These are phyloP conservation scores for Craniophora ligustri DNA, from an alignment of 2,888 invertebrate species.

Conservation along the genomic window DNA sequence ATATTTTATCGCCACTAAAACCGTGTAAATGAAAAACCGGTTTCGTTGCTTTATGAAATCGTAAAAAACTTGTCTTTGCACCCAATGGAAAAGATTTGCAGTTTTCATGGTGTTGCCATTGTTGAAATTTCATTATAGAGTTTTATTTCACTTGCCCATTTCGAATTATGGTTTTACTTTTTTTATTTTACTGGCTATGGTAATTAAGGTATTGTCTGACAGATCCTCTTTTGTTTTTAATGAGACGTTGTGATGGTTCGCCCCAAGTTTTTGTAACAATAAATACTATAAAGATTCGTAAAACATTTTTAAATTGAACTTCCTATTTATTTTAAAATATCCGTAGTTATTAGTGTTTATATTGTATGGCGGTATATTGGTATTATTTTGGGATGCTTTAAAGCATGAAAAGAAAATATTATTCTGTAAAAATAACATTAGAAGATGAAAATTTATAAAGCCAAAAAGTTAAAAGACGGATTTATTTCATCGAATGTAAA, in stretches of 20 bases:
- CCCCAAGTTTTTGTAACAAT: not conserved
- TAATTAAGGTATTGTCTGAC: constrained; percentile 50
- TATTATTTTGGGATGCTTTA: no score
- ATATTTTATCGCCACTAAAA: constrained; percentile 88
- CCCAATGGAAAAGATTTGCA: constrained; percentile 65
- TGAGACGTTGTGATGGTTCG: constrained; percentile 13
- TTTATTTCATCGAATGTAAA: no score
- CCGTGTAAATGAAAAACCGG: constrained; percentile 88
- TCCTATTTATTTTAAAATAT: no score
- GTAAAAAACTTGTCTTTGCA: constrained; percentile 86
- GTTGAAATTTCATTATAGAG: constrained; percentile 79
- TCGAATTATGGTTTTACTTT: constrained; percentile 56
- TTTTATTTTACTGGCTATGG: constrained; percentile 48
- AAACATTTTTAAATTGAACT: no score
- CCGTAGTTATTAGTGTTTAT: no score
- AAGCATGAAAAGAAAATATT: no score
- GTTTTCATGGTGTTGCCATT: constrained; percentile 83
- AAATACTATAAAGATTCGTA: no score
- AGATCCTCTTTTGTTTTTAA: constrained; percentile 30
- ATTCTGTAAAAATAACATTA: no score
- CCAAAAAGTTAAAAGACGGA: no score
- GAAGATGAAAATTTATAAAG: no score
- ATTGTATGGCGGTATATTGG: no score
- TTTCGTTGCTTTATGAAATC: constrained; percentile 85
- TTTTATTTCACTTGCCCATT: constrained; percentile 61